phyloP scores from a whole-genome alignment of 2,113 vertebrate species.

The Willisornis vidua region DNA sequence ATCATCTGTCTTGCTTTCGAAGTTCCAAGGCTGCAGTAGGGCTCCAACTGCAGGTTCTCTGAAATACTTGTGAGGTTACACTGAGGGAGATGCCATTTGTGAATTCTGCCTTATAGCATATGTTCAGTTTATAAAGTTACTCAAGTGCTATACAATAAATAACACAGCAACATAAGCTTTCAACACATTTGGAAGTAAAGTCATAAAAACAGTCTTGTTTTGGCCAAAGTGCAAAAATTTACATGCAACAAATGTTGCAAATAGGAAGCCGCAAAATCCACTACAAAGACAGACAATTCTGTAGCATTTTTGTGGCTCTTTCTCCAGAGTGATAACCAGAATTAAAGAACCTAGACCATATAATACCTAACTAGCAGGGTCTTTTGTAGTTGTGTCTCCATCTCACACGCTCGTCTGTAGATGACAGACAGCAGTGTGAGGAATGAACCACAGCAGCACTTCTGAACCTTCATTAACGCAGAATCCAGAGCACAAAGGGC shows the following conservation, averaged over 20 bases:
- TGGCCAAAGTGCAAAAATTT: conserved; percentile 13
- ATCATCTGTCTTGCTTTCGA: neutral
- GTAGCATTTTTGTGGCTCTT: neutral
- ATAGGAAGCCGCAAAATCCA: neutral
- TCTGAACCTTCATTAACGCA: neutral
- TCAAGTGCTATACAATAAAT: neutral
- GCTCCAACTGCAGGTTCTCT: neutral
- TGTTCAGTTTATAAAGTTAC: neutral
- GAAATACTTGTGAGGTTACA: neutral
- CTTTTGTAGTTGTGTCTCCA: neutral
- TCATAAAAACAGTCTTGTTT: neutral
- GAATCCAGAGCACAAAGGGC: neutral
- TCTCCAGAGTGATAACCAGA: neutral
- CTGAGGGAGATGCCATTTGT: neutral
- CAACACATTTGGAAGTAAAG: conserved; percentile 30
- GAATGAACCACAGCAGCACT: neutral
- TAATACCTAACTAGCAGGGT: neutral
- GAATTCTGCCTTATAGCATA: neutral
- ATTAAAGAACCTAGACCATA: neutral
- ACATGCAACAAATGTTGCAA: neutral
- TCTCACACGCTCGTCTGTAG: neutral
- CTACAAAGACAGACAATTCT: neutral
- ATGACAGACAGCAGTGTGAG: neutral
- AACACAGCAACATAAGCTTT: neutral
- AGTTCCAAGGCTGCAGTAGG: rapidly evolving